A percentile compares a stretch with the other conserved stretches of the same genome.
phyloP scores from a whole-genome alignment of 2,888 invertebrate species.

The Conchocele bisecta region DNA sequence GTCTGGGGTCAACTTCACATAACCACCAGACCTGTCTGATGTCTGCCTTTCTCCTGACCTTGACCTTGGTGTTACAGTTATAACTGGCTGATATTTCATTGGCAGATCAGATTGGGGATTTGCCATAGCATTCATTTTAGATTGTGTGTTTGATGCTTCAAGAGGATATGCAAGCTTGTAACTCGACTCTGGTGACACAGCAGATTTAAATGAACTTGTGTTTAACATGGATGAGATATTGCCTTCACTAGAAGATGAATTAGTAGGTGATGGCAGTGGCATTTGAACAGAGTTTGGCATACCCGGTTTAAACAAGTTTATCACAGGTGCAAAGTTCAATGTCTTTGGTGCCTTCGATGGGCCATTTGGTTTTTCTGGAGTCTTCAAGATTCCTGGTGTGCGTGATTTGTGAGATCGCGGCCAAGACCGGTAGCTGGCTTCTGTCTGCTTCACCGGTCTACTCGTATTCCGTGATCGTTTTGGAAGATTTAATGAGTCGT shows the following conservation, averaged over 20 bases:
- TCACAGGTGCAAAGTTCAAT: slow-evolving; percentile 75
- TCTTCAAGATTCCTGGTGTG: slow-evolving; percentile 73
- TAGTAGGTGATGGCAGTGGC: slow-evolving; percentile 65
- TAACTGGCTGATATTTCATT: slow-evolving; percentile 69
- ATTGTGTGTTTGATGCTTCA: background rate
- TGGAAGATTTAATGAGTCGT: slow-evolving; percentile 26
- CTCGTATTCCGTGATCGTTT: background rate
- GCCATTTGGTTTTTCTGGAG: slow-evolving; percentile 63
- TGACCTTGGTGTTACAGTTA: slow-evolving; percentile 68
- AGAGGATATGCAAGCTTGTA: slow-evolving; percentile 63
- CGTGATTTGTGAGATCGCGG: slow-evolving; percentile 67
- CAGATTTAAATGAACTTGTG: slow-evolving; percentile 33
- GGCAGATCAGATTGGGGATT: slow-evolving; percentile 39
- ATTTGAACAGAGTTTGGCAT: slow-evolving; percentile 64
- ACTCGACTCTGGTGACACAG: slow-evolving; percentile 37
- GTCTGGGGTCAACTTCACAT: slow-evolving; percentile 44
- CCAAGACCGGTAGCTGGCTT: slow-evolving; percentile 70
- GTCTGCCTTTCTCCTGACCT: slow-evolving; percentile 47
- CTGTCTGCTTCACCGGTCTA: slow-evolving; percentile 14
- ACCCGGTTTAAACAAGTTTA: slow-evolving; percentile 72
- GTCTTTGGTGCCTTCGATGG: slow-evolving; percentile 65
- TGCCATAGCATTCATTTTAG: slow-evolving; percentile 9
- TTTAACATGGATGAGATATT: slow-evolving; percentile 27
- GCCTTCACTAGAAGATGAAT: slow-evolving; percentile 64
- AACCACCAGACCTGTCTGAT: slow-evolving; percentile 24